phyloP scores from a whole-genome alignment of 2,797 vertebrate genomes.

The Echiichthys vipera region DNA sequence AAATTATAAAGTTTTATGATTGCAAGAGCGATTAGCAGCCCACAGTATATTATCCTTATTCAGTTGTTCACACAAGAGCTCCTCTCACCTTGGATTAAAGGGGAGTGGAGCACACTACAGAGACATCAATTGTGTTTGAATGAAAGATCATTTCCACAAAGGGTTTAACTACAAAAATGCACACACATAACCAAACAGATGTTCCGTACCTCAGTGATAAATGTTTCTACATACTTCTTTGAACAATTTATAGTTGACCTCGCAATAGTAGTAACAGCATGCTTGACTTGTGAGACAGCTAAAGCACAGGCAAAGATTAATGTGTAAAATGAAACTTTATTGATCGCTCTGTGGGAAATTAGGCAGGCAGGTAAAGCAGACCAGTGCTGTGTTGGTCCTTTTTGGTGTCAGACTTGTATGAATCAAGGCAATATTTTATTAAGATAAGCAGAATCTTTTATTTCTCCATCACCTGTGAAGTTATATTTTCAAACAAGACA shows the following conservation, averaged over 20 bases:
- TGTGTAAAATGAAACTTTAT: not conserved
- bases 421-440: slow-evolving; percentile 50
- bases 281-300: slow-evolving; percentile 11
- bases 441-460: slow-evolving; percentile 29
- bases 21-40: slow-evolving; percentile 28
- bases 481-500: slow-evolving; percentile 42
- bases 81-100: slow-evolving; percentile 34
- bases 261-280: not conserved
- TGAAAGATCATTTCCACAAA: slow-evolving; percentile 40
- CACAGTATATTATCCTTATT: slow-evolving; percentile 34
- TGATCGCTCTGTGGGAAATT: slow-evolving; percentile 24
- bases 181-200: not conserved
- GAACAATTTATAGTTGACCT: slow-evolving; percentile 19
- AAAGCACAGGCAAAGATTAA: slow-evolving; percentile 20
- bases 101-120: slow-evolving; percentile 45
- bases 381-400: not conserved
- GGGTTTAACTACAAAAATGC: too few relatives aligned
- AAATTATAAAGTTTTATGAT: slow-evolving; percentile 28
- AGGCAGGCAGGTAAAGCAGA: slow-evolving; percentile 21
- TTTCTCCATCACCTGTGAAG: slow-evolving; percentile 43
- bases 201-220: not conserved
- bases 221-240: not conserved
- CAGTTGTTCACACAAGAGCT: slow-evolving; percentile 24
- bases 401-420: slow-evolving; percentile 4
- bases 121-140: slow-evolving; percentile 21